These are phyloP conservation scores for Sitodiplosis mosellana DNA, from an alignment of 1,140 invertebrate genomes.

Conservation along the genomic window DNA sequence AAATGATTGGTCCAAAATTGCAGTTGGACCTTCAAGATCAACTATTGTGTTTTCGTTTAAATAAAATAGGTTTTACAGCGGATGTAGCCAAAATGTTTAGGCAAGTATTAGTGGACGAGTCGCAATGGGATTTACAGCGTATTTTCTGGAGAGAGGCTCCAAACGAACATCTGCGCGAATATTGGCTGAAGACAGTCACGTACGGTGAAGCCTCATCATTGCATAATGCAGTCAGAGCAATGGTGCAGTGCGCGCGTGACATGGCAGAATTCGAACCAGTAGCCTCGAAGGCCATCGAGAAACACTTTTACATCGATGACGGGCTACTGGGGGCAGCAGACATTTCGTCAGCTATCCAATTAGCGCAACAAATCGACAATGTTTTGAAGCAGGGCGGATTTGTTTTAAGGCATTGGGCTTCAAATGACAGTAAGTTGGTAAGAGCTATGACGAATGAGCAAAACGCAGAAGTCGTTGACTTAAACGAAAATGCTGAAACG, in stretches of 20 bases:
- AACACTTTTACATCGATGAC: constrained; percentile 26
- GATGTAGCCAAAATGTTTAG: constrained; percentile 26
- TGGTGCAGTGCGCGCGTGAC: constrained; percentile 15
- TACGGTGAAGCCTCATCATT: constrained; percentile 20
- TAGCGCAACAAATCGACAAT: constrained; percentile 8
- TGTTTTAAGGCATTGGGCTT: constrained; percentile 12
- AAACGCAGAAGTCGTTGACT: background rate
- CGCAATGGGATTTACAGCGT: constrained; percentile 19
- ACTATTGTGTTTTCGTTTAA: constrained; percentile 21
- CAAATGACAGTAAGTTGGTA: constrained; percentile 9
- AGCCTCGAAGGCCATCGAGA: constrained; percentile 10
- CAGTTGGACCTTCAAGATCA: constrained; percentile 24
- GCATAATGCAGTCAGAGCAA: constrained; percentile 17
- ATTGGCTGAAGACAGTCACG: constrained; percentile 13
- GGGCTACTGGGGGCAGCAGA: constrained; percentile 16
- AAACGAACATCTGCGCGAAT: constrained; percentile 6
- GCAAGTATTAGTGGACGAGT: constrained; percentile 14
- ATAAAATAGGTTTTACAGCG: constrained; percentile 14
- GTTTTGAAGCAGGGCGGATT: constrained; percentile 8
- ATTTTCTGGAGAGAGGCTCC: constrained; percentile 21
- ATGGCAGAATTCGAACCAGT: constrained; percentile 9
- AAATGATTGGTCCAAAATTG: constrained; percentile 17
- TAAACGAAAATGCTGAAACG: background rate
- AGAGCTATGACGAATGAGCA: constrained; percentile 5
- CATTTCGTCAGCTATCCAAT: constrained; percentile 11